Base-by-base conservation (phyloP, 2,113 vertebrate species). In the Lutjanus erythropterus region DNA sequence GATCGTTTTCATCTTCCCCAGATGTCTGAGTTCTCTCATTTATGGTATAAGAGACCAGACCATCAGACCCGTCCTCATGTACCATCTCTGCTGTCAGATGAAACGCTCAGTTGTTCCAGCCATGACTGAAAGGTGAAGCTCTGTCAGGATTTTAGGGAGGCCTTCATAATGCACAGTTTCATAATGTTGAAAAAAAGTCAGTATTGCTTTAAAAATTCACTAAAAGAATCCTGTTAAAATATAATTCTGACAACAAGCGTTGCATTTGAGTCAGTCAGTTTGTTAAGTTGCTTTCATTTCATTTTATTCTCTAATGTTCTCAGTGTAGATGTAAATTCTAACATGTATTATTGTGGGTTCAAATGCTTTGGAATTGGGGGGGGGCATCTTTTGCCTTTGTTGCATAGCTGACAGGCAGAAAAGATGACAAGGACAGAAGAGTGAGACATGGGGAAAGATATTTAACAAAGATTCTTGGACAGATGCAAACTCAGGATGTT, bases 21-120 rank as follows among this genome's bases (percentile, higher is more conserved):
- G 70, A 70, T 88, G 84, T 75, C 75, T 92, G 29, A 86, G 81
- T 74, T 25, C 74, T 73, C 84, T 90, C 3, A 86, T 88, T 9
- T 90, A 90, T 47, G 89, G 85, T 2, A 15, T 89, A 27, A 81
- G 81, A 86, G 90, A 93, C 6, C 56, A 81, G 67, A 78, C 27
- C 6, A 86, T 93, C 59, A 72, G 78, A 62, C 67, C 67, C 0
- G 16, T 70, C 25, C 68, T 90, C 29, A 27, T 80, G 19, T n/a
- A 65, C 14, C 18, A 88, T 39, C 47, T 90, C 0, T 50, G 56
- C 19, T 86, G 58, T 41, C 12, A 46, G 44, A 6, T 15, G 15
- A 46, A 5, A 46, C 83, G 94, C 9, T 83, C 49, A n/a, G n/a
- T n/a, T 1, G 33, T 7, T 35, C 35, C 37, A 39, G 37, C 37